These are phyloP conservation scores for Diarsia brunnea DNA, from an alignment of 2,888 invertebrate species.

Conservation along the genomic window DNA sequence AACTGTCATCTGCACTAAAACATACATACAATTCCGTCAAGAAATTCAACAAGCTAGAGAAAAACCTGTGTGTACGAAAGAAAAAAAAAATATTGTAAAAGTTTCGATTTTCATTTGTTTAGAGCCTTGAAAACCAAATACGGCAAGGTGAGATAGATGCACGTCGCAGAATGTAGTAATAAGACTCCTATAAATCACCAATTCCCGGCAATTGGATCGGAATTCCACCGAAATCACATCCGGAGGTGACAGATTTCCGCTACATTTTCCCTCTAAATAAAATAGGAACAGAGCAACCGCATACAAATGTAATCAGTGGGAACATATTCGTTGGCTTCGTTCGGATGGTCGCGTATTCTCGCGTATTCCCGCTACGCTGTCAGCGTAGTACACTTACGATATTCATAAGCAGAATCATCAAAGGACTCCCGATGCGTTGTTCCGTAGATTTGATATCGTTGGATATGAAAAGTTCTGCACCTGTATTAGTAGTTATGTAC, in stretches of 20 bases:
- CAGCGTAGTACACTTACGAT: conserved; percentile 76
- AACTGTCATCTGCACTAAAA: too few species aligned
- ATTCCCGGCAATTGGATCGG: conserved; percentile 26
- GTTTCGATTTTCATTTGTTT: not conserved
- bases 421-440: conserved; percentile 73
- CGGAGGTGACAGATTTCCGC: conserved; percentile 26
- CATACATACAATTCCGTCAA: too few species aligned
- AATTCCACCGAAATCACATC: conserved; percentile 31
- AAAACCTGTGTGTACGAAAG: not conserved
- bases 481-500: too few species aligned
- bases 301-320: conserved; percentile 65
- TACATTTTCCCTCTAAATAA: conserved; percentile 49
- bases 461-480: conserved; percentile 56
- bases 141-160: not conserved
- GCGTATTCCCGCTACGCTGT: conserved; percentile 74
- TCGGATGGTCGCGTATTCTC: conserved; percentile 68
- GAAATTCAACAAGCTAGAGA: not conserved
- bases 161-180: not conserved
- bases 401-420: conserved; percentile 88
- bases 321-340: conserved; percentile 70
- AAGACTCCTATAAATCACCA: conserved; percentile 14
- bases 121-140: not conserved
- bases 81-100: not conserved
- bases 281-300: conserved; percentile 52
- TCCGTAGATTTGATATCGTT: conserved; percentile 41